Percentiles rank a stretch among this genome's conserved stretches.
phyloP scores from a whole-genome alignment of 2,797 vertebrate genomes.

The Acanthopagrus latus region DNA sequence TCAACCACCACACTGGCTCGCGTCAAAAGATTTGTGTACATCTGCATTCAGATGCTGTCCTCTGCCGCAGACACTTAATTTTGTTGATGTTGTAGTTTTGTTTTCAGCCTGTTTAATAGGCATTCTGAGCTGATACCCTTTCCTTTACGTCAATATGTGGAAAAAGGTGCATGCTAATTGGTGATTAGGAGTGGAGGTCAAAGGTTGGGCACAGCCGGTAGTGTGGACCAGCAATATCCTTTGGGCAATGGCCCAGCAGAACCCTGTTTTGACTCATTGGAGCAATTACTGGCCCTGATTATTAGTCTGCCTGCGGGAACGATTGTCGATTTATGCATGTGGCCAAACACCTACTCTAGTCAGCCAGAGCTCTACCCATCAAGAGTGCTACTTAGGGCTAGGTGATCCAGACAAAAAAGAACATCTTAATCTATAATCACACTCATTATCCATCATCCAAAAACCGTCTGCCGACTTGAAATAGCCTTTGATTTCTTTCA shows the following conservation, averaged over 20 bases:
- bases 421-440: too few relatives aligned
- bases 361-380: neutral
- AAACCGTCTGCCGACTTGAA: too few relatives aligned
- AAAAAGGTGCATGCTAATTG: conserved; percentile 75
- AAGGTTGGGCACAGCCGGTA: conserved; percentile 55
- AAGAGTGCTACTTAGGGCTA: conserved; percentile 4
- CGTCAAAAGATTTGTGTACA: conserved; percentile 28
- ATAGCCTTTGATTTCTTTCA: too few relatives aligned
- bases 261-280: conserved; percentile 49
- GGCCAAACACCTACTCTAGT: conserved; percentile 23
- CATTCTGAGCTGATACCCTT: conserved; percentile 38
- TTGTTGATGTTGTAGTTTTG: conserved; percentile 49
- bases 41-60: conserved; percentile 57
- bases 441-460: too few relatives aligned
- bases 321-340: conserved; percentile 64
- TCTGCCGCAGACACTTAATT: conserved; percentile 32
- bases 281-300: conserved; percentile 68
- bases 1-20: conserved; percentile 34
- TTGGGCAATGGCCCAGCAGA: conserved; percentile 46
- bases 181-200: conserved; percentile 74
- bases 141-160: conserved; percentile 60
- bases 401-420: too few relatives aligned
- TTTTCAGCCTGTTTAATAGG: conserved; percentile 50
- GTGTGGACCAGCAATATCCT: conserved; percentile 55
- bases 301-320: conserved; percentile 63